Evolutionary conservation across 2,888 invertebrate genomes (phyloP).

Genomic region (Drosophila suboccidentalis): DNA sequence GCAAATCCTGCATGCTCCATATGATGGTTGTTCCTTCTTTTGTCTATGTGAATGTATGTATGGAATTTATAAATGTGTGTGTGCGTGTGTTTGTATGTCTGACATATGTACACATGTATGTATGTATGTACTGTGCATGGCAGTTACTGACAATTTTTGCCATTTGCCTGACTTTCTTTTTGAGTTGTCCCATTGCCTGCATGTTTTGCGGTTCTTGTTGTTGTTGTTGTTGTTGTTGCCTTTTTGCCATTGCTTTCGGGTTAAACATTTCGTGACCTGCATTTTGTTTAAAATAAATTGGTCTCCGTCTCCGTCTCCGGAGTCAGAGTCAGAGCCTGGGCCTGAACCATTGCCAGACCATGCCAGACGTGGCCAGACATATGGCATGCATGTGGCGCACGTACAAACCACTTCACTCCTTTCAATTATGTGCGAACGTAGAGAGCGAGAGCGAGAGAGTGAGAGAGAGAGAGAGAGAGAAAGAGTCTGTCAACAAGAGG

Average conservation of each 20-base stretch:
- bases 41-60: neutral
- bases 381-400: constrained; percentile 80
- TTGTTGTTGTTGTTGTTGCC: constrained; percentile 29
- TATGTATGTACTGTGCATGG: neutral
- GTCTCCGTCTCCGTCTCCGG: constrained; percentile 36
- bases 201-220: constrained; percentile 47
- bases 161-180: constrained; percentile 62
- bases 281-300: constrained; percentile 80
- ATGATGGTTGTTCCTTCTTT: constrained; percentile 15
- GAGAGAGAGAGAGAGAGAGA: neutral
- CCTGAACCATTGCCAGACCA: constrained; percentile 38
- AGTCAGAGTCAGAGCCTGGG: constrained; percentile 6
- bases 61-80: neutral
- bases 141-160: constrained; percentile 49
- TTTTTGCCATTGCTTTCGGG: constrained; percentile 59
- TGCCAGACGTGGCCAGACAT: constrained; percentile 49
- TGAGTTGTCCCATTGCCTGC: constrained; percentile 48
- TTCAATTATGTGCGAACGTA: constrained; percentile 75
- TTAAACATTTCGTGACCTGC: constrained; percentile 79
- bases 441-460: neutral
- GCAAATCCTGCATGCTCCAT: constrained; percentile 47
- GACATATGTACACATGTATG: constrained; percentile 11
- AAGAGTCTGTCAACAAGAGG: constrained; percentile 18
- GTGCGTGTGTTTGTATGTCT: constrained; percentile 1
- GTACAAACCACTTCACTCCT: constrained; percentile 79